Conservation (phyloP, 2,888 invertebrate genomes). For the Nymphalis c-album region DNA sequence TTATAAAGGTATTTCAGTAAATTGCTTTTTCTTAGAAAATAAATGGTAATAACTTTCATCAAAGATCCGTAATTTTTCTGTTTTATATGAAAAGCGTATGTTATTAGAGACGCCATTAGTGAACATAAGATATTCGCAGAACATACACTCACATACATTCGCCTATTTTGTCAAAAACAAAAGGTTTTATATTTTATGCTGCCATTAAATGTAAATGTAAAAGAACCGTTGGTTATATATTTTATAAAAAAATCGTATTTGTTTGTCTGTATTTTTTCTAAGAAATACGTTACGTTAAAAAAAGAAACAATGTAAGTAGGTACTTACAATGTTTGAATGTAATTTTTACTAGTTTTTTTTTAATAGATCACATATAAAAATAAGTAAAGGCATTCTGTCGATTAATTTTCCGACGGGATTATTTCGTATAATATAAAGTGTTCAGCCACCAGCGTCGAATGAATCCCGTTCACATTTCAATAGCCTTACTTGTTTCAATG, state of each 20-base stretch:
- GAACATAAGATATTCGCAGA: conserved; percentile 8
- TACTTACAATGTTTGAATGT: too few species aligned
- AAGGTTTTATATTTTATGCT: background rate
- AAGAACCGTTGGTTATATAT: too few species aligned
- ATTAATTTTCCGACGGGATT: too few species aligned
- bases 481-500: conserved; percentile 28
- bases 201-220: too few species aligned
- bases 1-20: background rate
- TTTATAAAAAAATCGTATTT: too few species aligned
- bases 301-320: too few species aligned
- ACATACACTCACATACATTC: conserved; percentile 23
- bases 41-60: background rate
- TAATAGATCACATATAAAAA: too few species aligned
- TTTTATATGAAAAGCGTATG: conserved; percentile 7
- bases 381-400: too few species aligned
- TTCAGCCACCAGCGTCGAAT: conserved; percentile 18
- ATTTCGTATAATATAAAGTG: too few species aligned
- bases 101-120: conserved; percentile 19
- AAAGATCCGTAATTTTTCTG: background rate
- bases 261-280: too few species aligned
- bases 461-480: conserved; percentile 28
- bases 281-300: too few species aligned
- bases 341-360: too few species aligned
- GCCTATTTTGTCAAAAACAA: conserved; percentile 8
- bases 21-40: background rate